phyloP scores from a whole-genome alignment of 1,140 invertebrate genomes.

The Listronotus oregonensis region DNA sequence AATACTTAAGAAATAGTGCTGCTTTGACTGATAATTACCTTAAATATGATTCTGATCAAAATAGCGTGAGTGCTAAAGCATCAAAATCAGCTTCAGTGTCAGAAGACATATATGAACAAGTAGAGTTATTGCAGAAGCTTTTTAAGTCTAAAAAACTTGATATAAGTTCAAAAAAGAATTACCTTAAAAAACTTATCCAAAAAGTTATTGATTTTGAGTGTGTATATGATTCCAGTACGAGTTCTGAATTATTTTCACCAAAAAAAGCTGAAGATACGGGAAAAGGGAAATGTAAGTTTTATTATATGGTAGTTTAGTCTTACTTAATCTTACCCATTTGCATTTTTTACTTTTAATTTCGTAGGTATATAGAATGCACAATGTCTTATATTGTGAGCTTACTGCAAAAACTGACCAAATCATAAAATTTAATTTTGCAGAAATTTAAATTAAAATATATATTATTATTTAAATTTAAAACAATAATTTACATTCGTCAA shows the following conservation, averaged over 20 bases:
- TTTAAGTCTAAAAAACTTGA: constrained; percentile 50
- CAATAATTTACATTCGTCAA: too few species aligned
- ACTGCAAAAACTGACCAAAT: too few species aligned
- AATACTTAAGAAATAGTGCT: constrained; percentile 14
- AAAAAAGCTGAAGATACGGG: constrained; percentile 24
- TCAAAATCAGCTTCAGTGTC: constrained; percentile 1
- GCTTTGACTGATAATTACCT: constrained; percentile 8
- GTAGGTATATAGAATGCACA: too few species aligned
- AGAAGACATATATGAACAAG: constrained; percentile 42
- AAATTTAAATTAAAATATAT: too few species aligned
- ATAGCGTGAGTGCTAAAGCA: constrained; percentile 1
- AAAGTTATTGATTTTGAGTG: constrained; percentile 45
- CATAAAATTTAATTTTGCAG: too few species aligned
- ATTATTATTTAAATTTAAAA: too few species aligned
- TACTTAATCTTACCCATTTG: too few species aligned
- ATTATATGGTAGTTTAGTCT: too few species aligned
- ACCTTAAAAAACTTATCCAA: constrained; percentile 46
- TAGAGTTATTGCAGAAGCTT: constrained; percentile 47
- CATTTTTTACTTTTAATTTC: too few species aligned
- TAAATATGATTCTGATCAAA: not conserved
- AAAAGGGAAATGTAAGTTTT: too few species aligned
- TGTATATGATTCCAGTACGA: constrained; percentile 33
- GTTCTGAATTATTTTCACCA: constrained; percentile 42
- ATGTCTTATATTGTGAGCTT: too few species aligned
- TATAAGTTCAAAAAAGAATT: constrained; percentile 47